These are phyloP conservation scores for Drosophila nigromelanica DNA, from an alignment of 1,140 invertebrate genomes.

Conservation along the genomic window DNA sequence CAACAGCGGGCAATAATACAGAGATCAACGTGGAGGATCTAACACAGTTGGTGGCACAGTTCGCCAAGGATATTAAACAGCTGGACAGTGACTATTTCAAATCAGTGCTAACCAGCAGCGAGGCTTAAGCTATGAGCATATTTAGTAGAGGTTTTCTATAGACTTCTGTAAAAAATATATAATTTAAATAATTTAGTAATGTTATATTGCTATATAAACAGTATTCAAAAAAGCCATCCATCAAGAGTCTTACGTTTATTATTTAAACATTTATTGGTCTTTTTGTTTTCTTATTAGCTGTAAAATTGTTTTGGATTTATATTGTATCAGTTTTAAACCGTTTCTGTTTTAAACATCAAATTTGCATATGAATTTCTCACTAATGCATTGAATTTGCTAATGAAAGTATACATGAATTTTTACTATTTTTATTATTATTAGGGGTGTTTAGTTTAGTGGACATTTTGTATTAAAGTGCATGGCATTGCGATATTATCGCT, in stretches of 20 bases:
- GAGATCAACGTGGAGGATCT: constrained; percentile 77
- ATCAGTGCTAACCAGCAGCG: constrained; percentile 48
- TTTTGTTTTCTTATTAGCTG: constrained; percentile 58
- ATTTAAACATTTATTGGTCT: constrained; percentile 69
- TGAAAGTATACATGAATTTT: constrained; percentile 66
- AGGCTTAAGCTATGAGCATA: constrained; percentile 17
- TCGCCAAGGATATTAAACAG: constrained; percentile 73
- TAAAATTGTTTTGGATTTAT: constrained; percentile 40
- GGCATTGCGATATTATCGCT: constrained; percentile 32
- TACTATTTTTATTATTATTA: constrained; percentile 37
- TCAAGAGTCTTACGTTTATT: constrained; percentile 21
- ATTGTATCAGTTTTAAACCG: constrained; percentile 60
- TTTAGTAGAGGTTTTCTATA: neutral
- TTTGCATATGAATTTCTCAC: constrained; percentile 45
- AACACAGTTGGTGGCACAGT: constrained; percentile 67
- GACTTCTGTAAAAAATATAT: neutral
- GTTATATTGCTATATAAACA: neutral
- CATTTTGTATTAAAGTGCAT: constrained; percentile 55
- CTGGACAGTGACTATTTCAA: constrained; percentile 76
- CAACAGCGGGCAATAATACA: constrained; percentile 71
- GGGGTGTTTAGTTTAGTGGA: constrained; percentile 63
- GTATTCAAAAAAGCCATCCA: constrained; percentile 16
- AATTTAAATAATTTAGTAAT: neutral
- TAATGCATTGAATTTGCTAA: constrained; percentile 59
- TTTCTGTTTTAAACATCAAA: constrained; percentile 61